Evolutionary conservation across 1,140 invertebrate species (phyloP).

Genomic region (Hermatobates lingyangjiaoensis): DNA sequence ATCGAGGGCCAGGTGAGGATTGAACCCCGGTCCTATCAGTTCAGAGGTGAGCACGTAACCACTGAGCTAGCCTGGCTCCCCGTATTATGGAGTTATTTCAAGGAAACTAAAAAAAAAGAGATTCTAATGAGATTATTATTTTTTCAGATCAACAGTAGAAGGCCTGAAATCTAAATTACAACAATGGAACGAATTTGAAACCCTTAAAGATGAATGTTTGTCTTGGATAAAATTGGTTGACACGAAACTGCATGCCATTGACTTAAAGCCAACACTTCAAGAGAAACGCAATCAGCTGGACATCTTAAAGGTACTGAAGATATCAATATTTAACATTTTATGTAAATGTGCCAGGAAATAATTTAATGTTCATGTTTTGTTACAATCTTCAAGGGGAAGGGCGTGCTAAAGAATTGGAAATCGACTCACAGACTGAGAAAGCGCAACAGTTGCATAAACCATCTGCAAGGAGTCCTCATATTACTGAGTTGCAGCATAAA

Average conservation of each 20-base stretch:
- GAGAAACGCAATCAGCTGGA: conserved; percentile 76
- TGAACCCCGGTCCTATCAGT: too few species aligned
- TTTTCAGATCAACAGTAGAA: conserved; percentile 43
- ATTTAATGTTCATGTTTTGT: too few species aligned
- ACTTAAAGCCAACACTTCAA: conserved; percentile 59
- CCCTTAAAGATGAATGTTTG: conserved; percentile 62
- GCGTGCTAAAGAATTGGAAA: conserved; percentile 74
- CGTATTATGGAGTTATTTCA: too few species aligned
- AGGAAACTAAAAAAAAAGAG: too few species aligned
- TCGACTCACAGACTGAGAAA: conserved; percentile 77
- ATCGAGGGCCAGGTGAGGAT: too few species aligned
- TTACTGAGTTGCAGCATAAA: conserved; percentile 71
- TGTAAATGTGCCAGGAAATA: too few species aligned
- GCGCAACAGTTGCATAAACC: conserved; percentile 66
- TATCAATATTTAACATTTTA: too few species aligned
- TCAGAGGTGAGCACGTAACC: too few species aligned
- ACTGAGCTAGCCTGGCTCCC: too few species aligned
- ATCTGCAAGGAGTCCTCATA: conserved; percentile 43
- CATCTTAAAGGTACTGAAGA: conserved; percentile 41
- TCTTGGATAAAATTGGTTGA: conserved; percentile 80
- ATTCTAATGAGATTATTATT: neutral
- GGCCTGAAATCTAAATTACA: conserved; percentile 60
- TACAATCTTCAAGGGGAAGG: conserved; percentile 61
- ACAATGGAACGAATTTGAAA: conserved; percentile 81
- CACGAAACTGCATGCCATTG: conserved; percentile 67